These are phyloP conservation scores for Drosophila nannoptera DNA, from an alignment of 1,140 invertebrate species.

Conservation along the genomic window DNA sequence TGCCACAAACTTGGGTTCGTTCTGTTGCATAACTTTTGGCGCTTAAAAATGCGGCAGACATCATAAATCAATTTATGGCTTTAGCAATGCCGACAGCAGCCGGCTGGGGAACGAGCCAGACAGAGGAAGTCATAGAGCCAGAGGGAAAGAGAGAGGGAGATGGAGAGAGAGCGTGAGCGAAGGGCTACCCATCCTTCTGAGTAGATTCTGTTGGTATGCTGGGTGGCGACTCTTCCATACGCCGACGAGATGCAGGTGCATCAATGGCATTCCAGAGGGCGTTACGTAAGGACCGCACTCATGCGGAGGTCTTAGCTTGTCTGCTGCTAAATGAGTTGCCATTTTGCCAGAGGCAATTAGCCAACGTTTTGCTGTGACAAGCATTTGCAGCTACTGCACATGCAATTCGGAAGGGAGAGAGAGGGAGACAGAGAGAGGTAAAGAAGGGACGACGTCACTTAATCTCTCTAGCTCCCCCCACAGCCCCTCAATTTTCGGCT, in stretches of 20 bases:
- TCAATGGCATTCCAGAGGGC: background rate
- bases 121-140: background rate
- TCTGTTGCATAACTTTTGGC: constrained; percentile 67
- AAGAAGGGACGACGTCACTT: no score
- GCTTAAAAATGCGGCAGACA: constrained; percentile 59
- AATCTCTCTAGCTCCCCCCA: no score
- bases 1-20: constrained; percentile 38
- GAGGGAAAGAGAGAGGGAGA: constrained; percentile 7
- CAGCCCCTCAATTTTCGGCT: no score
- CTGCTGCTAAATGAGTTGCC: background rate
- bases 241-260: constrained; percentile 32
- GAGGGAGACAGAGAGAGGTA: no score
- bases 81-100: constrained; percentile 27
- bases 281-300: background rate
- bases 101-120: constrained; percentile 5
- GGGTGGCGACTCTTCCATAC: constrained; percentile 11
- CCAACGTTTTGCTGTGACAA: background rate
- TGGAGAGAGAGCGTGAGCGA: background rate
- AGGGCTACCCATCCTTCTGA: constrained; percentile 12
- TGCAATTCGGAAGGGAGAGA: no score
- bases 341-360: background rate
- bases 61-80: constrained; percentile 70
- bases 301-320: background rate
- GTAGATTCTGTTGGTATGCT: constrained; percentile 31
- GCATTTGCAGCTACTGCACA: background rate